A percentile compares a stretch with the other conserved stretches of the same genome.
Conservation (phyloP, 2,888 invertebrate genomes). For the Sinopyrophorus schimmeli region DNA sequence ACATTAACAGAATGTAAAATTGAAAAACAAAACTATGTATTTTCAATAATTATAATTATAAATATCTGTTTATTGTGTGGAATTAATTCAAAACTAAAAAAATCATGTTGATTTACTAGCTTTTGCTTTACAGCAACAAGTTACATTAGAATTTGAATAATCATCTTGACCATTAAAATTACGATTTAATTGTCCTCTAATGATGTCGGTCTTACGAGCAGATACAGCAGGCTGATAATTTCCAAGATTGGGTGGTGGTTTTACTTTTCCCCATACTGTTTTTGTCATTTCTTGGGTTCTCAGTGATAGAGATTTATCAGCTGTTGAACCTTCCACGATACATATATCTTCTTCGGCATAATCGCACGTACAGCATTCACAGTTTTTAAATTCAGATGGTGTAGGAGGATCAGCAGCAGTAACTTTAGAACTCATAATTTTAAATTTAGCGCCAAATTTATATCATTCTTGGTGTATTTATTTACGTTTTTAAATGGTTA, state of each 20-base stretch:
- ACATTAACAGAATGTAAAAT: too few relatives aligned
- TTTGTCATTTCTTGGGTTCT: slow-evolving; percentile 35
- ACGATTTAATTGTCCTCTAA: slow-evolving; percentile 40
- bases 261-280: slow-evolving; percentile 42
- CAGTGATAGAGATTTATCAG: slow-evolving; percentile 37
- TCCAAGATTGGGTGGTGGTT: slow-evolving; percentile 39
- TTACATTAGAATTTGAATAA: too few relatives aligned
- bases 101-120: too few relatives aligned
- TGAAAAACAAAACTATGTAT: too few relatives aligned
- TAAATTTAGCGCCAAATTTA: slow-evolving; percentile 9
- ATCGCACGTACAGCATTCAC: slow-evolving; percentile 1
- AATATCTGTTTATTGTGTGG: too few relatives aligned
- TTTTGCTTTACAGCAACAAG: too few relatives aligned
- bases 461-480: neutral
- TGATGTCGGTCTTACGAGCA: slow-evolving; percentile 43
- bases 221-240: slow-evolving; percentile 39
- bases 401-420: neutral
- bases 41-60: too few relatives aligned
- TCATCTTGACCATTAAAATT: too few relatives aligned
- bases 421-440: neutral
- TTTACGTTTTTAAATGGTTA: too few relatives aligned
- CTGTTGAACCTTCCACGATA: slow-evolving; percentile 41
- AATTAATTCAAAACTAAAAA: too few relatives aligned
- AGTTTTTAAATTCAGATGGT: neutral
- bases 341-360: slow-evolving; percentile 35